Conservation (phyloP, 2,888 invertebrate species). For the Oeneis ivallda region DNA sequence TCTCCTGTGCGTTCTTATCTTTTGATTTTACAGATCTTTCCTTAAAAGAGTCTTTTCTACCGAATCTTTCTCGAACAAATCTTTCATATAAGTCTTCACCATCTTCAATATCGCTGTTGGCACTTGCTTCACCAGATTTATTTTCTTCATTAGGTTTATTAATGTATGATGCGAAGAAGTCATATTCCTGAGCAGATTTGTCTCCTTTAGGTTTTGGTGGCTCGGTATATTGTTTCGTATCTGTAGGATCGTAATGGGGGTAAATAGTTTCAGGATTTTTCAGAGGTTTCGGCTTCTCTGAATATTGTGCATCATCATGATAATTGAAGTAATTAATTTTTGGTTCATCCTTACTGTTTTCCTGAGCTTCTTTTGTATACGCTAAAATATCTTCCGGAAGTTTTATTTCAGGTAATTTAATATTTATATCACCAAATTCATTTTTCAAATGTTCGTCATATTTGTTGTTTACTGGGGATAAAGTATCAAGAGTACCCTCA, state of each 20-base stretch:
- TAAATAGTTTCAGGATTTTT: slow-evolving; percentile 35
- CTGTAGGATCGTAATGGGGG: slow-evolving; percentile 2
- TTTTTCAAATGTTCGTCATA: slow-evolving; percentile 69
- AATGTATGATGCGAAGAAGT: slow-evolving; percentile 37
- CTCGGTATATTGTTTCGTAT: slow-evolving; percentile 2
- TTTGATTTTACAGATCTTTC: slow-evolving; percentile 61
- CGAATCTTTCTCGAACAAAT: slow-evolving; percentile 74
- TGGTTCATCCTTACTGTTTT: slow-evolving; percentile 44
- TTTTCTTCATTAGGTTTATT: slow-evolving; percentile 41
- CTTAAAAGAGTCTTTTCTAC: slow-evolving; percentile 62
- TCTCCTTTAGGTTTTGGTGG: slow-evolving; percentile 4
- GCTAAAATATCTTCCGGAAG: slow-evolving; percentile 73
- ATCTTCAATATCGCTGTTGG: slow-evolving; percentile 46
- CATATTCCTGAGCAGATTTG: slow-evolving; percentile 38
- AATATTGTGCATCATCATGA: slow-evolving; percentile 41
- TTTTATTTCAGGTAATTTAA: slow-evolving; percentile 74
- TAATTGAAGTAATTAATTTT: slow-evolving; percentile 50
- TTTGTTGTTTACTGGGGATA: slow-evolving; percentile 51
- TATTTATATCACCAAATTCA: slow-evolving; percentile 67
- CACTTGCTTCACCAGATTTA: slow-evolving; percentile 29
- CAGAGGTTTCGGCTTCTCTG: slow-evolving; percentile 28
- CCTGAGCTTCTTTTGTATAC: slow-evolving; percentile 54
- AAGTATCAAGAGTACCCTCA: slow-evolving; percentile 55
- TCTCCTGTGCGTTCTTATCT: slow-evolving; percentile 52
- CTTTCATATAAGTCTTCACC: slow-evolving; percentile 72